phyloP scores from a whole-genome alignment of 2,113 vertebrate genomes.

The Lichenostomus cassidix region DNA sequence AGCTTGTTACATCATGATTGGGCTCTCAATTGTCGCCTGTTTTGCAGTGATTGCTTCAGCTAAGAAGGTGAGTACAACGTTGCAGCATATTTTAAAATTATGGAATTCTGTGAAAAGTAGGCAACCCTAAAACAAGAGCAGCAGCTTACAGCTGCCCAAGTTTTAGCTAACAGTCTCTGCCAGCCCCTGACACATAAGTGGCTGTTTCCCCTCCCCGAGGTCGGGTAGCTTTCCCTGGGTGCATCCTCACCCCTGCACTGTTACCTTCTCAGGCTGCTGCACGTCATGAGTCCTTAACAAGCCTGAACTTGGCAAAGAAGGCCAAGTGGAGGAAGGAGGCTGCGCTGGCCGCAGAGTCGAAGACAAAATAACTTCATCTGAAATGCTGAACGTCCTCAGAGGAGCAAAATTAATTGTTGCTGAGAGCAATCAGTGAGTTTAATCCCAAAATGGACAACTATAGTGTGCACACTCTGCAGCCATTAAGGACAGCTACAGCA shows the following conservation, averaged over 20 bases:
- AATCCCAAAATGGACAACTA: not conserved
- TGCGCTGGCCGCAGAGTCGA: not conserved
- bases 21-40: slow-evolving; percentile 75
- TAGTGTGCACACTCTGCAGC: not conserved
- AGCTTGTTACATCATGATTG: slow-evolving; percentile 81
- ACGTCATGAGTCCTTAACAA: slow-evolving; percentile 74
- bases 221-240: fast-evolving
- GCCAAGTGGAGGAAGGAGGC: slow-evolving; percentile 75
- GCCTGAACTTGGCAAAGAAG: slow-evolving; percentile 78
- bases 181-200: fast-evolving
- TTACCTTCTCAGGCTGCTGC: slow-evolving; percentile 67
- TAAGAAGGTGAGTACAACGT: slow-evolving; percentile 64
- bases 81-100: fast-evolving
- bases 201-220: fast-evolving
- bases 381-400: fast-evolving
- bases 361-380: slow-evolving; percentile 31
- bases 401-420: not conserved
- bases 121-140: not conserved
- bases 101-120: not conserved
- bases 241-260: fast-evolving
- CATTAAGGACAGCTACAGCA: not conserved
- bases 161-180: not conserved
- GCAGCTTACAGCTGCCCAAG: not conserved
- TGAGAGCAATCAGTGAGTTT: not conserved
- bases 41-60: slow-evolving; percentile 76